Evolutionary conservation across 2,113 vertebrate genomes (phyloP).

Genomic region (Carettochelys insculpta): DNA sequence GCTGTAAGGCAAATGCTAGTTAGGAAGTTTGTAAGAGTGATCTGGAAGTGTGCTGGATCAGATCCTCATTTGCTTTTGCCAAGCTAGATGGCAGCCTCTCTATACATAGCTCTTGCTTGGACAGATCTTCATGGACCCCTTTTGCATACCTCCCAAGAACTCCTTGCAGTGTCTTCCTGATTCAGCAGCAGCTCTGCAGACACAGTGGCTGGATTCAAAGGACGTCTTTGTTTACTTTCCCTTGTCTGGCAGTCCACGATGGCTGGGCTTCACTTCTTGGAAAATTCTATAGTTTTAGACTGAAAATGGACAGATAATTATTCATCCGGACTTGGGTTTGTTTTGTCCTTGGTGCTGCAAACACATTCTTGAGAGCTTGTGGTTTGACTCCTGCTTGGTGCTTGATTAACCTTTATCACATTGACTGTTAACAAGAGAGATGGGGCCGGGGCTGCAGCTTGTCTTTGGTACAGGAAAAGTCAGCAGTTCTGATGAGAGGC

Average conservation of each 20-base stretch:
- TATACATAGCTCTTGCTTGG: rapidly evolving
- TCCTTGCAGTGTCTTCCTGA: rapidly evolving
- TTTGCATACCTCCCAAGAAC: rapidly evolving
- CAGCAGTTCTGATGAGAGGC: background rate
- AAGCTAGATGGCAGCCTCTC: rapidly evolving
- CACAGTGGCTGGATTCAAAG: rapidly evolving
- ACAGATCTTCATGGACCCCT: rapidly evolving
- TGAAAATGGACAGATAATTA: rapidly evolving
- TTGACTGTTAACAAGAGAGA: constrained; percentile 33
- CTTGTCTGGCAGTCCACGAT: rapidly evolving
- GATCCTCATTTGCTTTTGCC: background rate
- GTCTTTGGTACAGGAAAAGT: background rate
- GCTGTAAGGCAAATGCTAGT: background rate
- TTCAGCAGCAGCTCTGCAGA: rapidly evolving
- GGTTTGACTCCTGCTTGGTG: constrained; percentile 10
- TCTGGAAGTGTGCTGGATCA: background rate
- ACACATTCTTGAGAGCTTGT: background rate
- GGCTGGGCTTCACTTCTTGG: rapidly evolving
- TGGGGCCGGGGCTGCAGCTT: background rate
- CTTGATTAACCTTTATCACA: constrained; percentile 70
- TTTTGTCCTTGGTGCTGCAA: rapidly evolving
- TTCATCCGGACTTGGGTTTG: background rate
- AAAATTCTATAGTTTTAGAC: rapidly evolving
- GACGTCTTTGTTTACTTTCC: background rate
- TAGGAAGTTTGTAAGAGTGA: background rate